Evolutionary conservation across 2,113 vertebrate species (phyloP).

Genomic region (Phrynocephalus versicolor): DNA sequence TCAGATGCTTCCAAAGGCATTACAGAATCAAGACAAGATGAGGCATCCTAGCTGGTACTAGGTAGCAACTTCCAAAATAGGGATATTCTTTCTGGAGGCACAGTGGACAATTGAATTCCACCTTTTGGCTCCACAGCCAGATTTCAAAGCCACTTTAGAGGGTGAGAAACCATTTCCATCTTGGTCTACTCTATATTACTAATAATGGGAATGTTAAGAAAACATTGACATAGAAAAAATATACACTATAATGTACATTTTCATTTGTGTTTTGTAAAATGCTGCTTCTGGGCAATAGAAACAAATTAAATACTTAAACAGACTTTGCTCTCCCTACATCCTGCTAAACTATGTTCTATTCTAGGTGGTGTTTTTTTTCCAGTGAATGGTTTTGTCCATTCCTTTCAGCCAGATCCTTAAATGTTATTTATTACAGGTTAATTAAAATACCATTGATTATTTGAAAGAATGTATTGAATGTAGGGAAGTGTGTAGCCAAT

Average conservation of each 20-base stretch:
- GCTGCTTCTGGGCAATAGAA: background rate
- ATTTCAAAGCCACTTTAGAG: background rate
- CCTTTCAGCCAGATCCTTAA: constrained; percentile 37
- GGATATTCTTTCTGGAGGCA: no score
- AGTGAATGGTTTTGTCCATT: constrained; percentile 23
- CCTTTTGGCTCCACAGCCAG: no score
- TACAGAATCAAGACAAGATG: no score
- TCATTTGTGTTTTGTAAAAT: background rate
- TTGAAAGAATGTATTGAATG: constrained; percentile 31
- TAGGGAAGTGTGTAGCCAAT: constrained; percentile 3
- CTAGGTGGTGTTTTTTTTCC: constrained; percentile 26
- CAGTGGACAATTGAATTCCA: no score
- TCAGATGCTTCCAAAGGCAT: no score
- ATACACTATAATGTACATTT: background rate
- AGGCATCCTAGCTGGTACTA: no score
- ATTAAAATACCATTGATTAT: constrained; percentile 56
- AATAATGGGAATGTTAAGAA: background rate
- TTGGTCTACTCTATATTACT: background rate
- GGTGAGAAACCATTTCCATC: background rate
- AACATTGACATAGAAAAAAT: background rate
- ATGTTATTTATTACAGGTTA: constrained; percentile 39
- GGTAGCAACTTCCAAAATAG: no score
- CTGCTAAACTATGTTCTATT: background rate
- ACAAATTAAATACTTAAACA: background rate
- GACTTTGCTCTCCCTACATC: background rate